These are phyloP conservation scores for Nasonia longicornis DNA, from an alignment of 1,140 invertebrate genomes.

Conservation along the genomic window DNA sequence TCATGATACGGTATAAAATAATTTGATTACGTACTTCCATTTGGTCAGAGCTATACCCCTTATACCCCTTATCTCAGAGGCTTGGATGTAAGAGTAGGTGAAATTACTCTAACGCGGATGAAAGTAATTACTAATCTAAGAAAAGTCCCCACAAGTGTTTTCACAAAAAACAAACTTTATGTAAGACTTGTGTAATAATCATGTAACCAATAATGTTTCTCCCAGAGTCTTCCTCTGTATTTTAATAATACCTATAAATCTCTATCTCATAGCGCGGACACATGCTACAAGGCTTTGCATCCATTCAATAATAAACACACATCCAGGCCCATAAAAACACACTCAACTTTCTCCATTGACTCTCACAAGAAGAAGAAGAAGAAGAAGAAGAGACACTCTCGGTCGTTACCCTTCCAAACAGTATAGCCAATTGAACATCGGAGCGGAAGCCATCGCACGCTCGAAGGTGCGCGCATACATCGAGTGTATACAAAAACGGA, in stretches of 20 bases:
- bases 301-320: neutral
- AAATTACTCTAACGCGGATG: too few species aligned
- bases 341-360: conserved; percentile 32
- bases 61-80: neutral
- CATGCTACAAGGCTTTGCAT: neutral
- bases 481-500: neutral
- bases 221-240: too few species aligned
- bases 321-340: neutral
- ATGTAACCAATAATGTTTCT: neutral
- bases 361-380: conserved; percentile 1
- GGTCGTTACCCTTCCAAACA: conserved; percentile 23
- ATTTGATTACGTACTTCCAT: conserved; percentile 26
- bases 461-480: neutral
- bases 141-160: too few species aligned
- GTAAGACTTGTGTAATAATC: neutral
- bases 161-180: too few species aligned
- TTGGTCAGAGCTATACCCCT: neutral
- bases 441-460: conserved; percentile 15
- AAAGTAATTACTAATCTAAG: too few species aligned
- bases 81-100: neutral
- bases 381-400: neutral
- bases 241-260: too few species aligned
- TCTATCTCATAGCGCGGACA: neutral
- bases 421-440: conserved; percentile 24
- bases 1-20: conserved; percentile 19